Evolutionary conservation across 2,888 invertebrate species (phyloP).

Genomic region (Galerucella calmariensis): DNA sequence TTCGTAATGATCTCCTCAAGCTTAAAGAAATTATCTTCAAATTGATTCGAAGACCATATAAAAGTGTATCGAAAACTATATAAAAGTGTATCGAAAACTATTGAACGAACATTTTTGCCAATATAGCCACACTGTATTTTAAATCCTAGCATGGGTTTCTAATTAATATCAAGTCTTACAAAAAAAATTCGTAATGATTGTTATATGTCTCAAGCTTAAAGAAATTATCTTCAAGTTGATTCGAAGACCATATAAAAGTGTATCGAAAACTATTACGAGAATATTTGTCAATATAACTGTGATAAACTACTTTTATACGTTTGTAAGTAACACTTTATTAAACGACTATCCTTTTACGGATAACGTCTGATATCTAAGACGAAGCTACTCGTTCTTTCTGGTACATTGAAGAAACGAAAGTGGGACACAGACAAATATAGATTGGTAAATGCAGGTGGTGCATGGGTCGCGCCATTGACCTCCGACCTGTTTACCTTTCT

Average conservation of each 20-base stretch:
- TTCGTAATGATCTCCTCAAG: no score
- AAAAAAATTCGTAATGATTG: no score
- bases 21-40: no score
- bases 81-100: no score
- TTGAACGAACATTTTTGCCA: no score
- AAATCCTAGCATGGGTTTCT: no score
- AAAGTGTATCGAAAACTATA: not conserved
- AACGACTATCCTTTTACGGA: conserved; percentile 5
- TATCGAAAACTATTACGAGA: not conserved
- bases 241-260: not conserved
- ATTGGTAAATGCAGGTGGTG: conserved; percentile 6
- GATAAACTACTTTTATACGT: conserved; percentile 9
- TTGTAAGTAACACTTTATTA: not conserved
- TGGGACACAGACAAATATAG: not conserved
- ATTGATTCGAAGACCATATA: no score
- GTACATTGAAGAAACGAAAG: conserved; percentile 9
- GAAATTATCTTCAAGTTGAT: no score
- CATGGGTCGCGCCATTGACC: conserved; percentile 9
- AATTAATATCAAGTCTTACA: no score
- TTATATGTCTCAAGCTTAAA: no score
- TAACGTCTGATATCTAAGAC: not conserved
- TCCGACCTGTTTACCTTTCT: conserved; percentile 7
- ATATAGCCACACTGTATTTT: no score
- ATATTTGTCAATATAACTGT: not conserved
- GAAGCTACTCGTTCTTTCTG: not conserved